Conservation (phyloP, 2,113 vertebrate genomes). For the Thamnophis sirtalis region DNA sequence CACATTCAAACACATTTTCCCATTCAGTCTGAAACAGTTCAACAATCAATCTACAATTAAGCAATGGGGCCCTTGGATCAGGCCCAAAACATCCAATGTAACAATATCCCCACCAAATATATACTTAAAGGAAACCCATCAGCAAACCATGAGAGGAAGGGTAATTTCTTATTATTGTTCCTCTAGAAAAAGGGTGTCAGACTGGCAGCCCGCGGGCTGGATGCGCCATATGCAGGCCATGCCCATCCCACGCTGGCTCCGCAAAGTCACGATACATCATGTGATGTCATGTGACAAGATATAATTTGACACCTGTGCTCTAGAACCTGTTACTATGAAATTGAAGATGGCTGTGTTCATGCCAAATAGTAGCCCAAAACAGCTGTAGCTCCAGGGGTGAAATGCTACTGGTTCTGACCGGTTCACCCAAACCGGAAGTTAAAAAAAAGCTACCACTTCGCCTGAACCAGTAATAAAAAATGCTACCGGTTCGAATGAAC, state of each 20-base stretch:
- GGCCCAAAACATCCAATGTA: too few species aligned
- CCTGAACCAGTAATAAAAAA: too few species aligned
- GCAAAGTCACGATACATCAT: too few species aligned
- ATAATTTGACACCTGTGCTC: not conserved
- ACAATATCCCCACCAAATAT: not conserved
- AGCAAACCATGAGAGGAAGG: not conserved
- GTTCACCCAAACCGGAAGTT: too few species aligned
- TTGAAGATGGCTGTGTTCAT: not conserved
- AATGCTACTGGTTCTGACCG: too few species aligned
- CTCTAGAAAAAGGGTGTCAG: not conserved
- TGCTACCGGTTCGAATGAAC: too few species aligned
- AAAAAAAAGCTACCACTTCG: too few species aligned
- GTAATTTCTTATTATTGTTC: not conserved
- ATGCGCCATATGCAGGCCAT: too few species aligned
- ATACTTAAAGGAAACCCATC: not conserved
- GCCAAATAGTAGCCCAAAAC: not conserved
- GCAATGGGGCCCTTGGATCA: not conserved
- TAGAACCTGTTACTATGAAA: not conserved
- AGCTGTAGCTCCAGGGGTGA: too few species aligned
- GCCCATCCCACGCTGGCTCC: too few species aligned
- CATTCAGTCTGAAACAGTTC: not conserved
- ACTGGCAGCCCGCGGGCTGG: too few species aligned
- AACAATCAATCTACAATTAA: not conserved
- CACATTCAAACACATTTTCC: not conserved
- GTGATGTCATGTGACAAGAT: too few species aligned